Percentiles rank a stretch among this genome's conserved stretches.
Conservation (phyloP, 2,113 vertebrate species). For the Tor tambroides region DNA sequence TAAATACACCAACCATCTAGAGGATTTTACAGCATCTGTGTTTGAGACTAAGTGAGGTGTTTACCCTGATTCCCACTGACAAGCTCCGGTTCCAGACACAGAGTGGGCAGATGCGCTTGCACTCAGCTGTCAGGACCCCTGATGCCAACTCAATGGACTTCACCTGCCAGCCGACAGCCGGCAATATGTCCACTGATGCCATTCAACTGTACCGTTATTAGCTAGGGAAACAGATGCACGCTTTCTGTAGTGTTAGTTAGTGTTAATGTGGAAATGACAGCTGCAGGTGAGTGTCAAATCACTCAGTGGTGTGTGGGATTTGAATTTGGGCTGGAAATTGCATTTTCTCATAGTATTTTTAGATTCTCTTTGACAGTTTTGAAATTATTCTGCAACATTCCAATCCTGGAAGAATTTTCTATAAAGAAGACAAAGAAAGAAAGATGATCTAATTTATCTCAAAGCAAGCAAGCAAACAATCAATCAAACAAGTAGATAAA, state of each 20-base stretch:
- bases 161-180: slow-evolving; percentile 35
- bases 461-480: background rate
- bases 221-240: background rate
- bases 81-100: slow-evolving; percentile 45
- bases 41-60: slow-evolving; percentile 38
- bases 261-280: slow-evolving; percentile 1
- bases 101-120: slow-evolving; percentile 43
- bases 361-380: background rate
- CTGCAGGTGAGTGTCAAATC: background rate
- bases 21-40: slow-evolving; percentile 47
- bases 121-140: slow-evolving; percentile 34
- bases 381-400: background rate
- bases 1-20: slow-evolving; percentile 42
- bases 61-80: slow-evolving; percentile 49
- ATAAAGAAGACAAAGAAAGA: background rate
- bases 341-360: background rate
- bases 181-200: slow-evolving; percentile 5
- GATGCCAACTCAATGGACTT: slow-evolving; percentile 44
- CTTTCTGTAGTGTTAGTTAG: slow-evolving; percentile 15
- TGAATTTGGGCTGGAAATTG: background rate
- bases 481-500: background rate
- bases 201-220: background rate
- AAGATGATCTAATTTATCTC: background rate
- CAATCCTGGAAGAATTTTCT: background rate
- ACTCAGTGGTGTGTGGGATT: background rate